Conservation (phyloP, 2,797 vertebrate species). For the Leptodactylus fallax region DNA sequence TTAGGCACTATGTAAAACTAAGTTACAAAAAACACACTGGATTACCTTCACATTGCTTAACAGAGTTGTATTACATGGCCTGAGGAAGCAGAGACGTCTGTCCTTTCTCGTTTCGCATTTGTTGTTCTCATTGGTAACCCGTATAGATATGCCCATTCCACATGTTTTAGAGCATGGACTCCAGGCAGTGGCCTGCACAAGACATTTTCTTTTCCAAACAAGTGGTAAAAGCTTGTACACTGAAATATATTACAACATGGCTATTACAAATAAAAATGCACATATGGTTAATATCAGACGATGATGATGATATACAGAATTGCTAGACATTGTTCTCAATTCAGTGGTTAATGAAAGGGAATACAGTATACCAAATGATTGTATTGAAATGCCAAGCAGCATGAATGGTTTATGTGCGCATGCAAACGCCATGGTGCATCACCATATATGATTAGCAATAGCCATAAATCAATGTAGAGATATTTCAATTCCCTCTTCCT, state of each 20-base stretch:
- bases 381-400: background rate
- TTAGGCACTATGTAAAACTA: background rate
- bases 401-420: slow-evolving; percentile 7
- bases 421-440: background rate
- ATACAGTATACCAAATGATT: background rate
- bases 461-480: background rate
- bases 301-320: background rate
- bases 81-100: slow-evolving; percentile 87
- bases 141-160: slow-evolving; percentile 89
- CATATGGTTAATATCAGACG: background rate
- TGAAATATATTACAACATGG: slow-evolving; percentile 72
- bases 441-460: background rate
- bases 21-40: background rate
- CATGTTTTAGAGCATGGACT: slow-evolving; percentile 92
- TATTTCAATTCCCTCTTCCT: background rate
- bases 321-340: too few species aligned
- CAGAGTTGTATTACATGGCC: slow-evolving; percentile 82
- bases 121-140: slow-evolving; percentile 89
- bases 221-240: slow-evolving; percentile 92
- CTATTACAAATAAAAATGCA: background rate
- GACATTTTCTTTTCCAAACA: slow-evolving; percentile 91
- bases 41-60: slow-evolving; percentile 84
- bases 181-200: slow-evolving; percentile 92
- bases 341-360: background rate
- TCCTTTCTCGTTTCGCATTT: slow-evolving; percentile 93